Conservation (phyloP, 2,888 invertebrate species). For the Deroplatys truncata region DNA sequence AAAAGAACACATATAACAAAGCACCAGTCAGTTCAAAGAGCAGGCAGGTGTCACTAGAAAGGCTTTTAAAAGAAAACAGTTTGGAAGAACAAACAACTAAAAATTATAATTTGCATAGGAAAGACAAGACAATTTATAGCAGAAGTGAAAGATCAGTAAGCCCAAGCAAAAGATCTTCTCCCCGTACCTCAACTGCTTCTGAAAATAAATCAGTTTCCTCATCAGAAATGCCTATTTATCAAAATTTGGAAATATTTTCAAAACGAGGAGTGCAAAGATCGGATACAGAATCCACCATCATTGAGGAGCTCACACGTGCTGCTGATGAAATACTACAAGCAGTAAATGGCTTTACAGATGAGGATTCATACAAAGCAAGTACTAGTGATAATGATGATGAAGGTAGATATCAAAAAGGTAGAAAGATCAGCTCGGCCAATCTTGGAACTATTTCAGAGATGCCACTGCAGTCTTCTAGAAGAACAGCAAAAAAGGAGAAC, state of each 20-base stretch:
- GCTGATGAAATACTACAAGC: slow-evolving; percentile 57
- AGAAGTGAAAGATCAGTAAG: neutral
- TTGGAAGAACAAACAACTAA: neutral
- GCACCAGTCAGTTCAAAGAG: neutral
- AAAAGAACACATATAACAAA: neutral
- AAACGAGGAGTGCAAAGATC: neutral
- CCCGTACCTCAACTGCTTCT: neutral
- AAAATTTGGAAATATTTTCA: slow-evolving; percentile 5
- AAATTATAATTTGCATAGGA: neutral
- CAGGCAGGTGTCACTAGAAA: neutral
- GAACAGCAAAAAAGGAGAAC: neutral
- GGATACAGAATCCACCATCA: slow-evolving; percentile 38
- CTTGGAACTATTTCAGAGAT: slow-evolving; percentile 33
- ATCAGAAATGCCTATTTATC: slow-evolving; percentile 20
- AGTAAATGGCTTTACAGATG: slow-evolving; percentile 52
- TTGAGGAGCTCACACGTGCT: slow-evolving; percentile 55
- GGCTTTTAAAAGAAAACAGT: neutral
- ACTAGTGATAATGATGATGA: slow-evolving; percentile 43
- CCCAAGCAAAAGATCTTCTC: neutral
- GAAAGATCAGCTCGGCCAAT: slow-evolving; percentile 25
- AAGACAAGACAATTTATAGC: neutral
- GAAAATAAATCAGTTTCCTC: neutral
- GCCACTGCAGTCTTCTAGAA: slow-evolving; percentile 3
- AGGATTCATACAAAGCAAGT: slow-evolving; percentile 40
- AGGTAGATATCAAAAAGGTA: slow-evolving; percentile 31